Evolutionary conservation across 2,888 invertebrate genomes (phyloP).

Genomic region (Argynnis bischoffii): DNA sequence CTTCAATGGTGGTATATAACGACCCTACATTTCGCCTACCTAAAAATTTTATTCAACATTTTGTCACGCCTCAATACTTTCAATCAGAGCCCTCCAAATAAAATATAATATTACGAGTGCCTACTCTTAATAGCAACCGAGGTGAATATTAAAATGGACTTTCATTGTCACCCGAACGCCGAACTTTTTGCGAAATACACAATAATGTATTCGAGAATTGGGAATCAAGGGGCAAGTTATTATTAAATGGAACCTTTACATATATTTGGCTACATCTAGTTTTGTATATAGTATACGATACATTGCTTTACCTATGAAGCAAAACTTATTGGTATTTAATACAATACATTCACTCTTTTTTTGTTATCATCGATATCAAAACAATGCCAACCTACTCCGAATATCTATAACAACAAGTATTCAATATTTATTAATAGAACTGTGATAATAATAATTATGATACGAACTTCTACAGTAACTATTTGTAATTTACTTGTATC

Average conservation of each 20-base stretch:
- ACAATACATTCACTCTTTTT: too few species aligned
- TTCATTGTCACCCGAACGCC: constrained; percentile 52
- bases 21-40: constrained; percentile 72
- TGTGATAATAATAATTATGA: too few species aligned
- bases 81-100: constrained; percentile 65
- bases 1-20: constrained; percentile 63
- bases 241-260: constrained; percentile 6
- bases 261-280: not conserved
- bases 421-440: too few species aligned
- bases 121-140: constrained; percentile 61
- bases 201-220: constrained; percentile 1
- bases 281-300: too few species aligned
- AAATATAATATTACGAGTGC: constrained; percentile 57
- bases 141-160: constrained; percentile 65
- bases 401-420: too few species aligned
- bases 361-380: too few species aligned
- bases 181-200: constrained; percentile 33
- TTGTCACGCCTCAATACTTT: constrained; percentile 64
- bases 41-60: constrained; percentile 76
- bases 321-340: too few species aligned
- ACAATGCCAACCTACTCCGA: too few species aligned
- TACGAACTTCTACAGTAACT: too few species aligned
- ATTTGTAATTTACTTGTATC: too few species aligned
- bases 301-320: too few species aligned
- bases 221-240: not conserved